phyloP scores from a whole-genome alignment of 2,113 vertebrate genomes.

The Rhinogobius similis region DNA sequence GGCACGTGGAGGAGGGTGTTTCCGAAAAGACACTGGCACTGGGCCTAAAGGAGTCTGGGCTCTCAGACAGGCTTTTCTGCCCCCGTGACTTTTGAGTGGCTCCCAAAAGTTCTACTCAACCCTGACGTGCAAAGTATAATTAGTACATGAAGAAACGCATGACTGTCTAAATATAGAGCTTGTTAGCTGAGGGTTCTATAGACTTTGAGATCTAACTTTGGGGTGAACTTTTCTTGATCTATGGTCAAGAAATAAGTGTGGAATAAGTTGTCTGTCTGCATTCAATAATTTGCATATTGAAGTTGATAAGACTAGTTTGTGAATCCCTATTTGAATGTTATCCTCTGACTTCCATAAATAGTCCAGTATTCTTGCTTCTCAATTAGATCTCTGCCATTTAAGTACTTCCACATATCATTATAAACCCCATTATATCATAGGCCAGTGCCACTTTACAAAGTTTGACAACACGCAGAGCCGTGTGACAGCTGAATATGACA shows the following conservation, averaged over 20 bases:
- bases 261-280: background rate
- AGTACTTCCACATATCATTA: background rate
- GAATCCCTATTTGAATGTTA: background rate
- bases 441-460: background rate
- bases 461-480: constrained; percentile 12
- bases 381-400: background rate
- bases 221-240: background rate
- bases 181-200: background rate
- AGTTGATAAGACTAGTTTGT: too few species aligned
- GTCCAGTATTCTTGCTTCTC: background rate
- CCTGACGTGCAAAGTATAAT: background rate
- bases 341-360: background rate
- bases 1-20: constrained; percentile 58
- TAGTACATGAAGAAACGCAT: background rate
- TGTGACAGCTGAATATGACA: constrained; percentile 11
- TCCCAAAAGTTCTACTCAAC: background rate
- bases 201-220: background rate
- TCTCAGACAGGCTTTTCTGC: constrained; percentile 15
- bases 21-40: constrained; percentile 56
- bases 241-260: background rate
- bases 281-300: too few species aligned
- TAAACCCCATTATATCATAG: constrained; percentile 1
- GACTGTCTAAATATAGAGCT: background rate
- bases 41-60: constrained; percentile 48
- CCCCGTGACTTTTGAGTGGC: background rate